phyloP scores from a whole-genome alignment of 1,140 invertebrate species.

The Drosophila rufa region DNA sequence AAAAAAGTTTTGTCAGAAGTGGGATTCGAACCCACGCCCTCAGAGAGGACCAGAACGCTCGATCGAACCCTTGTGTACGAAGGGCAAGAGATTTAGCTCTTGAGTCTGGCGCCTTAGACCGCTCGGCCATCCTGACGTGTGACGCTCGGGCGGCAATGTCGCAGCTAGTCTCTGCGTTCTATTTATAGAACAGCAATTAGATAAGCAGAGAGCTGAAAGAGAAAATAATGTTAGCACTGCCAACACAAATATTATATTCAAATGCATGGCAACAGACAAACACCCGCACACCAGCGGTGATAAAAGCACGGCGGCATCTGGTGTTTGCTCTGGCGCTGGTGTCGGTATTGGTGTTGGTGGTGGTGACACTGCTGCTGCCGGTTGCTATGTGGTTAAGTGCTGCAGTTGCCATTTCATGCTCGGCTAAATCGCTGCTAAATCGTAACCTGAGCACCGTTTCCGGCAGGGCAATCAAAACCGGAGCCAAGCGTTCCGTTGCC shows the following conservation, averaged over 20 bases:
- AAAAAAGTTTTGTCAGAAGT: slow-evolving; percentile 91
- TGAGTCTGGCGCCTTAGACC: slow-evolving; percentile 91
- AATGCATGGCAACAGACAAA: slow-evolving; percentile 10
- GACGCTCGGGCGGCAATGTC: not conserved
- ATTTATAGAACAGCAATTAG: slow-evolving; percentile 48
- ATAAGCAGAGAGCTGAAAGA: slow-evolving; percentile 10
- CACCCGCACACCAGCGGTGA: slow-evolving; percentile 23
- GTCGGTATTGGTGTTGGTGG: slow-evolving; percentile 16
- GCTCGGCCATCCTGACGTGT: slow-evolving; percentile 88
- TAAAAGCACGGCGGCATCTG: slow-evolving; percentile 41
- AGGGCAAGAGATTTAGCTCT: slow-evolving; percentile 80
- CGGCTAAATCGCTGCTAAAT: slow-evolving; percentile 73
- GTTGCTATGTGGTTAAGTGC: slow-evolving; percentile 63
- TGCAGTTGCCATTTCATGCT: slow-evolving; percentile 72
- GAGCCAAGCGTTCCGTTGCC: slow-evolving; percentile 45
- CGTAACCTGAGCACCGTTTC: slow-evolving; percentile 76
- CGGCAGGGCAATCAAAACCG: slow-evolving; percentile 74
- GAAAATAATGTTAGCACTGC: slow-evolving; percentile 21
- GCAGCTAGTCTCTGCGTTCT: not conserved
- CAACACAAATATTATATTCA: slow-evolving; percentile 13
- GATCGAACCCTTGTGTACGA: slow-evolving; percentile 44
- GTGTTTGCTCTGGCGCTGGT: slow-evolving; percentile 19
- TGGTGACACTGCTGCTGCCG: slow-evolving; percentile 22
- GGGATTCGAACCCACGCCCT: slow-evolving; percentile 95
- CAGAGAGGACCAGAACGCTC: slow-evolving; percentile 92